Conservation (phyloP, 2,888 invertebrate species). For the Xestia rhomboidea region DNA sequence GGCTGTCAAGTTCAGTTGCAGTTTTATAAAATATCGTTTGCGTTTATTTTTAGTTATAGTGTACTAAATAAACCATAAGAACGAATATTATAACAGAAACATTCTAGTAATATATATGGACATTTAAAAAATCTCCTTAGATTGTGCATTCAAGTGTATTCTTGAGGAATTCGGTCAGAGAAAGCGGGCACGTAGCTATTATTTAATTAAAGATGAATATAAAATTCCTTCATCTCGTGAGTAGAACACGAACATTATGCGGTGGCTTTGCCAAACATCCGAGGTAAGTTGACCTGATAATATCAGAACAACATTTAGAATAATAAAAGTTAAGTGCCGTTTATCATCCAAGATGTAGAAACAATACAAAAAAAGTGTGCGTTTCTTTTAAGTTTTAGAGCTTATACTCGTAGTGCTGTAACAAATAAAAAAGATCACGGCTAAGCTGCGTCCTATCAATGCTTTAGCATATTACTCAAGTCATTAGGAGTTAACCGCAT, state of each 20-base stretch:
- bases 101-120: background rate
- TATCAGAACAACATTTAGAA: background rate
- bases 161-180: conserved; percentile 73
- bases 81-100: conserved; percentile 15
- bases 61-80: background rate
- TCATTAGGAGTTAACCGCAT: background rate
- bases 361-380: background rate
- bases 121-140: conserved; percentile 12
- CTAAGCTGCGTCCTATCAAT: background rate
- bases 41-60: conserved; percentile 23
- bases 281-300: conserved; percentile 67
- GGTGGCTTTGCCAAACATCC: conserved; percentile 54
- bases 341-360: too few species aligned
- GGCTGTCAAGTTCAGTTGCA: conserved; percentile 1
- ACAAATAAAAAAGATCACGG: background rate
- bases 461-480: conserved; percentile 4
- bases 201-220: conserved; percentile 73
- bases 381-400: background rate
- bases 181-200: conserved; percentile 70
- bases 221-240: conserved; percentile 69
- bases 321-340: background rate
- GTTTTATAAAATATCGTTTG: conserved; percentile 24
- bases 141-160: background rate
- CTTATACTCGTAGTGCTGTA: background rate
- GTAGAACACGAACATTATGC: conserved; percentile 67